A percentile compares a stretch with the other conserved stretches of the same genome.
phyloP scores from a whole-genome alignment of 2,797 vertebrate genomes.

The Melanogrammus aeglefinus region DNA sequence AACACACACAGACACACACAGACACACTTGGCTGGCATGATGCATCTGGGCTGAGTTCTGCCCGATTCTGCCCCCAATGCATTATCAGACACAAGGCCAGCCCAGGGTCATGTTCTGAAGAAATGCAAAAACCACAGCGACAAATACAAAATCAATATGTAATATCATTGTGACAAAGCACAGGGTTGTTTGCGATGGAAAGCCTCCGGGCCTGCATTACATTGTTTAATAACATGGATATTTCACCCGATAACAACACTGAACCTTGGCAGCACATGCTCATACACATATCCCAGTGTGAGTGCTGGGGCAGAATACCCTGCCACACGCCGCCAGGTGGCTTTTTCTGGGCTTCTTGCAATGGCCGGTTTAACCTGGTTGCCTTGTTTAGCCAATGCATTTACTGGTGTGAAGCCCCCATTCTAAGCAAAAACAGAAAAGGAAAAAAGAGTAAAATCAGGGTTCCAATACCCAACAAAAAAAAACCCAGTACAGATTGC shows the following conservation, averaged over 20 bases:
- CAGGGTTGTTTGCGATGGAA: not conserved
- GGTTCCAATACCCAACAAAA: no score
- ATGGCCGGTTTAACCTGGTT: no score
- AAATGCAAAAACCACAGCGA: not conserved
- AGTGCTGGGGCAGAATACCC: no score
- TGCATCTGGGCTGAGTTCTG: constrained; percentile 1
- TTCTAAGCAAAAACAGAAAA: no score
- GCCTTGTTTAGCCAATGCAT: no score
- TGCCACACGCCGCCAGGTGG: no score
- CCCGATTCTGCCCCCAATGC: not conserved
- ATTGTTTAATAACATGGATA: not conserved
- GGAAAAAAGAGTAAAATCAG: no score
- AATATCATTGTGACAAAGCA: not conserved
- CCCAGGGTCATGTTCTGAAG: not conserved
- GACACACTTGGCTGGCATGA: not conserved
- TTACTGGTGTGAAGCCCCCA: no score
- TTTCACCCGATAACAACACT: not conserved
- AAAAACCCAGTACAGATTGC: no score
- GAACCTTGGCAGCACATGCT: not conserved
- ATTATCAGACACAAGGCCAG: not conserved
- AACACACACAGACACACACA: not conserved
- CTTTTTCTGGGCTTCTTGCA: no score
- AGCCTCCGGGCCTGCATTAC: not conserved
- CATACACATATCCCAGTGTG: not conserved
- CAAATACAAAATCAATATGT: not conserved